A percentile compares a stretch with the other conserved stretches of the same genome.
These are phyloP conservation scores for Sander lucioperca DNA, from an alignment of 2,113 vertebrate genomes.

Conservation along the genomic window DNA sequence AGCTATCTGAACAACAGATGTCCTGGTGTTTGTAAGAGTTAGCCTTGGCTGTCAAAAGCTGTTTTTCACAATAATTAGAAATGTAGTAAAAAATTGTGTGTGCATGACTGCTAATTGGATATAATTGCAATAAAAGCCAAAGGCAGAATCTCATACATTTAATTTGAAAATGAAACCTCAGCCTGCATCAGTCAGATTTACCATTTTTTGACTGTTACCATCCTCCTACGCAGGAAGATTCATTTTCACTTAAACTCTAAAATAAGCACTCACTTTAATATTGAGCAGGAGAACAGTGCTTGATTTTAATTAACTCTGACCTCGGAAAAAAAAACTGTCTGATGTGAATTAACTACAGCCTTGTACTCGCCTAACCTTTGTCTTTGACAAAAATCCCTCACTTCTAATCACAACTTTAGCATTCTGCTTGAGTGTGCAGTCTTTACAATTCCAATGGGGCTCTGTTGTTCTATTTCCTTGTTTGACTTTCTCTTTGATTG, in stretches of 20 bases:
- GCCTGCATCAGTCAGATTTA: not conserved
- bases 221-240: conserved; percentile 5
- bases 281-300: conserved; percentile 15
- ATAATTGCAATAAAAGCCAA: conserved; percentile 32
- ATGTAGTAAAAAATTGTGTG: not conserved
- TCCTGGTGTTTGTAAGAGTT: conserved; percentile 49
- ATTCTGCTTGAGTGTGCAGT: conserved; percentile 44
- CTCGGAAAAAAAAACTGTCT: not conserved
- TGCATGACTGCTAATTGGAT: conserved; percentile 34
- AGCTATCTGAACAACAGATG: conserved; percentile 67
- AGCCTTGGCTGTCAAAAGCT: conserved; percentile 62
- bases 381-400: not conserved
- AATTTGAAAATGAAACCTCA: conserved; percentile 17
- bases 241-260: conserved; percentile 18
- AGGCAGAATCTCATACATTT: conserved; percentile 20
- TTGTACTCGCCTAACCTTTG: conserved; percentile 15
- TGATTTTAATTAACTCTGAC: conserved; percentile 55
- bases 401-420: conserved; percentile 16
- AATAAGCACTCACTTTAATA: conserved; percentile 18
- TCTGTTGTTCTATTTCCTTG: conserved; percentile 50
- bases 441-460: conserved; percentile 44
- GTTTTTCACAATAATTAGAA: conserved; percentile 66
- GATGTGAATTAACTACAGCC: conserved; percentile 19
- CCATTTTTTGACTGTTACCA: not conserved
- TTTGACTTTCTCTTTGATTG: conserved; percentile 61